These are phyloP conservation scores for Pristionchus mayeri DNA, from an alignment of 2,888 invertebrate species.

Conservation along the genomic window DNA sequence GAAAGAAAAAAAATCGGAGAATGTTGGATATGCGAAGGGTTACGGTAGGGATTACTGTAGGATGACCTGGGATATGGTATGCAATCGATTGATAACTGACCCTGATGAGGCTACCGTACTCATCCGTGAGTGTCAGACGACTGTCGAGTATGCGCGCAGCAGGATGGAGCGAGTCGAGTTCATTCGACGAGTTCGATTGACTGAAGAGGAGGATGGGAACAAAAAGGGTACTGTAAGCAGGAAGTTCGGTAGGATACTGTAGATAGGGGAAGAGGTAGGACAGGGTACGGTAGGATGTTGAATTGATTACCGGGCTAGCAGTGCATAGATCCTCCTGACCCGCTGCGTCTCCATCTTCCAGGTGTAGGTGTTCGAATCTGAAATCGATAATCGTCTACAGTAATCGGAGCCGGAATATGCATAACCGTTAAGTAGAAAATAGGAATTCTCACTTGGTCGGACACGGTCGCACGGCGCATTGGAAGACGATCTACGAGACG, in stretches of 20 bases:
- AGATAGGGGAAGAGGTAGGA: no score
- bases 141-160: background rate
- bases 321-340: background rate
- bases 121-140: background rate
- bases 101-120: slow-evolving; percentile 38
- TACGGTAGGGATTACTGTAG: background rate
- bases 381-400: background rate
- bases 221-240: background rate
- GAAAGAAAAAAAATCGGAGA: background rate
- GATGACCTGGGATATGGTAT: no score
- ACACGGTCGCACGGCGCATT: slow-evolving; percentile 61
- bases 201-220: background rate
- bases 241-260: background rate
- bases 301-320: slow-evolving; percentile 1
- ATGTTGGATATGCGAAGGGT: background rate
- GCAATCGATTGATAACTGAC: background rate
- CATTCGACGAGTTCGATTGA: slow-evolving; percentile 29
- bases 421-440: background rate
- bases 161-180: slow-evolving; percentile 16
- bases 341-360: background rate
- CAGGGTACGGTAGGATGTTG: no score
- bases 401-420: background rate
- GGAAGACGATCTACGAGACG: slow-evolving; percentile 65
- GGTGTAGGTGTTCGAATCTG: slow-evolving; percentile 44
- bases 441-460: slow-evolving; percentile 45